These are phyloP conservation scores for Threskiornis aethiopicus DNA, from an alignment of 2,797 vertebrate species.

Conservation along the genomic window DNA sequence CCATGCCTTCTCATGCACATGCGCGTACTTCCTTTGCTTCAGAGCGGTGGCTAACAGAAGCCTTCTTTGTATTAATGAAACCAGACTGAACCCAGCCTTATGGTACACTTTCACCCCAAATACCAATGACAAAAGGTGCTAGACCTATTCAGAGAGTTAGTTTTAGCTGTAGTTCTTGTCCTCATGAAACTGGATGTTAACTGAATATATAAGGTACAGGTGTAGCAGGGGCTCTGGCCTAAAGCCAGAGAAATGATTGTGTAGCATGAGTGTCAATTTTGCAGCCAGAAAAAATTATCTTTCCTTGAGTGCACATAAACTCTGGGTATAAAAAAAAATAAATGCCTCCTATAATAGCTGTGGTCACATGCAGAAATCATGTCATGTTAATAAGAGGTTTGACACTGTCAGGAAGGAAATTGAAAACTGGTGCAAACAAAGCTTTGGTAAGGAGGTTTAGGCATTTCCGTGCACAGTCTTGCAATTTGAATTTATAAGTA, in stretches of 20 bases:
- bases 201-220: not conserved
- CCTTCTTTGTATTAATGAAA: not conserved
- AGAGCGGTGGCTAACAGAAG: not conserved
- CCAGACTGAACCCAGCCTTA: not conserved
- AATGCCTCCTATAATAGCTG: not conserved
- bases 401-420: not conserved
- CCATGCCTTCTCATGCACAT: accelerated
- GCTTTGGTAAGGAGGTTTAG: not conserved
- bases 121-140: not conserved
- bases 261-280: not conserved
- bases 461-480: not conserved
- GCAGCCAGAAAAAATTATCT: not conserved
- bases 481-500: not conserved
- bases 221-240: not conserved
- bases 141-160: not conserved
- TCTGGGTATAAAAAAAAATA: not conserved
- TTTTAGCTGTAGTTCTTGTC: not conserved
- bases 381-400: not conserved
- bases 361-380: not conserved
- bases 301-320: not conserved
- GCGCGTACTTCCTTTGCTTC: not conserved
- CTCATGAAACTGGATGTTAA: not conserved
- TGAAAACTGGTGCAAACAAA: not conserved
- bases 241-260: not conserved
- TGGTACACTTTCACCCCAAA: not conserved